Percentiles rank a stretch among this genome's conserved stretches.
phyloP scores from a whole-genome alignment of 2,888 invertebrate species.

The Carterocephalus palaemon region DNA sequence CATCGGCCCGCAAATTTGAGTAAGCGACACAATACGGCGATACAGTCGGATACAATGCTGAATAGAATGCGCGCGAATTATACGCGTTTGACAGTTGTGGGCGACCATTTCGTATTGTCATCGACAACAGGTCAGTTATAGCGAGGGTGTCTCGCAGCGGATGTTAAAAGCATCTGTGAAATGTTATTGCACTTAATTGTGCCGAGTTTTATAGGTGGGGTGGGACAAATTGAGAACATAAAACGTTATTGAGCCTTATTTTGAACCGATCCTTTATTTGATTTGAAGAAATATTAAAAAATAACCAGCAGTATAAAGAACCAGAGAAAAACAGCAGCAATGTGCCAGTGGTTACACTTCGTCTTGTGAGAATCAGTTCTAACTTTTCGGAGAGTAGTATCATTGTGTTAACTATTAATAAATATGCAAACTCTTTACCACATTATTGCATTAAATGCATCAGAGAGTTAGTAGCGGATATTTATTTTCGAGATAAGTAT shows the following conservation, averaged over 20 bases:
- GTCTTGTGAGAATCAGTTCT: too few species aligned
- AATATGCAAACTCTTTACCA: too few species aligned
- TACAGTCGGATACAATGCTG: conserved; percentile 33
- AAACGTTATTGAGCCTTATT: conserved; percentile 7
- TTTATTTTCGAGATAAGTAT: background rate
- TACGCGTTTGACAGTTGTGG: conserved; percentile 59
- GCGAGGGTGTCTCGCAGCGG: conserved; percentile 22
- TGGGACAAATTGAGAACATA: conserved; percentile 20
- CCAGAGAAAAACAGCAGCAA: too few species aligned
- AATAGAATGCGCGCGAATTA: conserved; percentile 54
- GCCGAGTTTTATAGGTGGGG: conserved; percentile 17
- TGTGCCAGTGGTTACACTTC: too few species aligned
- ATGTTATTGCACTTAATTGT: conserved; percentile 25
- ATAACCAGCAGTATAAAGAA: too few species aligned
- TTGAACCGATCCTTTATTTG: too few species aligned
- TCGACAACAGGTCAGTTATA: conserved; percentile 43
- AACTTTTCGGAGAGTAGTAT: too few species aligned
- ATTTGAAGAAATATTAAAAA: too few species aligned
- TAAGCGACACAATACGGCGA: conserved; percentile 45
- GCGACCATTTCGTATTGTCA: conserved; percentile 59
- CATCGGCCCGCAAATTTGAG: conserved; percentile 45
- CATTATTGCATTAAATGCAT: background rate
- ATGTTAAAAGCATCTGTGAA: conserved; percentile 36
- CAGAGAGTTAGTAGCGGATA: background rate
- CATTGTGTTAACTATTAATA: too few species aligned